Evolutionary conservation across 2,888 invertebrate species (phyloP).

Genomic region (Clitarchus hookeri): DNA sequence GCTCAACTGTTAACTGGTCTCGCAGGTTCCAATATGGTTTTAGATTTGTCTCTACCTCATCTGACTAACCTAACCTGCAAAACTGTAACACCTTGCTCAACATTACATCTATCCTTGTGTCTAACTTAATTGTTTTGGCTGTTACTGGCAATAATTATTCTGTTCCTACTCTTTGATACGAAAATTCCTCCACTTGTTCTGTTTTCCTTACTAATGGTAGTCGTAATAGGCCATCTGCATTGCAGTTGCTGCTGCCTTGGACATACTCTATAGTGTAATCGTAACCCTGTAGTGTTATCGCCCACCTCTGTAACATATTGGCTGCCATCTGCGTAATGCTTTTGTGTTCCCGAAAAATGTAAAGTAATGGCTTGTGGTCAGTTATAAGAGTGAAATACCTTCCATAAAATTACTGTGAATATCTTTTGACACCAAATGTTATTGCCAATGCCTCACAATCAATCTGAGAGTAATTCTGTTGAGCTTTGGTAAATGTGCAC

Average conservation of each 20-base stretch:
- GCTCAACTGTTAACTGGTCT: background rate
- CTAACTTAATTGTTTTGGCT: background rate
- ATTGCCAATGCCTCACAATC: slow-evolving; percentile 42
- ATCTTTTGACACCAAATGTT: no score
- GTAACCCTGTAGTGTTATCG: slow-evolving; percentile 49
- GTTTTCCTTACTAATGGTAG: background rate
- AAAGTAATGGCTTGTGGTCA: no score
- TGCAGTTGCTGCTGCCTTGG: slow-evolving; percentile 35
- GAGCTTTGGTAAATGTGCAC: slow-evolving; percentile 42
- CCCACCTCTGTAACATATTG: slow-evolving; percentile 49
- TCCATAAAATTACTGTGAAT: no score
- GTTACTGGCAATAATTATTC: background rate
- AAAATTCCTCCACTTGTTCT: background rate
- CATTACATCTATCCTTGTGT: background rate
- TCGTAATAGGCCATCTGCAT: slow-evolving; percentile 37
- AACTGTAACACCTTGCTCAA: background rate
- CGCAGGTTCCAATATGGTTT: background rate
- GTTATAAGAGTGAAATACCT: no score
- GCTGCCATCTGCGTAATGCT: slow-evolving; percentile 47
- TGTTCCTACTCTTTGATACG: background rate
- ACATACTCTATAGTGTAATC: slow-evolving; percentile 43
- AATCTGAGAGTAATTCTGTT: slow-evolving; percentile 46
- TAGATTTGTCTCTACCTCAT: background rate
- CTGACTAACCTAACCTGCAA: background rate
- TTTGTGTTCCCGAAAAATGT: no score